Percentiles rank a stretch among this genome's conserved stretches.
phyloP scores from a whole-genome alignment of 1,140 invertebrate genomes.

The Drosophila sucinea region DNA sequence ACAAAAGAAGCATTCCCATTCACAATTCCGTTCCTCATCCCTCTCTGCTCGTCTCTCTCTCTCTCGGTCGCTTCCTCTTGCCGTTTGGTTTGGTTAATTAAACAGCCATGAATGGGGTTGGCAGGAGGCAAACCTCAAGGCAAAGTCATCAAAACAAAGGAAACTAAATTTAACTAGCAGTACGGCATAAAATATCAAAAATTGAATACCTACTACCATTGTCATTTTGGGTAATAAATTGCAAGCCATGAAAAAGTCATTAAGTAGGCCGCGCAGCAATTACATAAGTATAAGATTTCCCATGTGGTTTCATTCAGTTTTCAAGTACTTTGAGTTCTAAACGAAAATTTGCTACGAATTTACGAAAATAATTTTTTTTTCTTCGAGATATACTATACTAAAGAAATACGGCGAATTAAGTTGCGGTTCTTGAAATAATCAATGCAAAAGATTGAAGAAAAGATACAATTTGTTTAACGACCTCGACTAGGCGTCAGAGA shows the following conservation, averaged over 20 bases:
- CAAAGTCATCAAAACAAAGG: background rate
- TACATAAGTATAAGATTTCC: background rate
- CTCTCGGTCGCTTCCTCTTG: background rate
- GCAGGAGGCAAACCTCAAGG: slow-evolving; percentile 4
- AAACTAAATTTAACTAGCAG: slow-evolving; percentile 5
- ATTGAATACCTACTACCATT: background rate
- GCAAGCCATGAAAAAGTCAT: slow-evolving; percentile 1
- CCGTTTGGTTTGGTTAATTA: slow-evolving; percentile 51
- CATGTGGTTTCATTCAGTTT: slow-evolving; percentile 5
- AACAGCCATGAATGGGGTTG: slow-evolving; percentile 42
- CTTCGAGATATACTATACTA: background rate
- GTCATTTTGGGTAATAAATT: background rate
- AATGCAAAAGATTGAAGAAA: no score
- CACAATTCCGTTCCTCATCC: slow-evolving; percentile 9
- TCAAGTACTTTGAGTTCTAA: background rate
- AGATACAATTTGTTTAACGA: no score
- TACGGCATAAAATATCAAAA: background rate
- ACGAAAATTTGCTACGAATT: background rate
- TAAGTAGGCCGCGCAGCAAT: background rate
- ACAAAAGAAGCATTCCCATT: slow-evolving; percentile 39
- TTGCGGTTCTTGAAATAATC: background rate
- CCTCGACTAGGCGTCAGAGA: background rate
- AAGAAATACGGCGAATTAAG: background rate
- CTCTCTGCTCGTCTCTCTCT: background rate
- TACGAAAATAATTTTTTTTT: background rate